Percentiles rank a stretch among this genome's conserved stretches.
phyloP scores from a whole-genome alignment of 1,140 invertebrate genomes.

The Halotydeus destructor region DNA sequence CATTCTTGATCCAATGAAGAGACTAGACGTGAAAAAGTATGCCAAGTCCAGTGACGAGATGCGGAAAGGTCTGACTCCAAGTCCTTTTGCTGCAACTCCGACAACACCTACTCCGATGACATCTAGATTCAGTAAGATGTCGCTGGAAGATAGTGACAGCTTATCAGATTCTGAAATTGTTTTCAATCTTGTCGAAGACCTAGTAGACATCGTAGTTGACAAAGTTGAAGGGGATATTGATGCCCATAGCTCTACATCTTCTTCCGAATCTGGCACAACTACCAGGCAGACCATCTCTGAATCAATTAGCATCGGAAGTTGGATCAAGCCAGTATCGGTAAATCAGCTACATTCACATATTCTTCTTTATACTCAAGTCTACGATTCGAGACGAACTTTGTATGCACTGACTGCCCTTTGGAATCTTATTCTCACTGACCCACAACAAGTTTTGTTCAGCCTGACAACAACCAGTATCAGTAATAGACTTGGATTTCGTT shows the following conservation, averaged over 20 bases:
- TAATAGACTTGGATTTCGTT: slow-evolving; percentile 24
- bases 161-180: slow-evolving; percentile 7
- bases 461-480: slow-evolving; percentile 42
- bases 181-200: neutral
- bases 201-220: slow-evolving; percentile 5
- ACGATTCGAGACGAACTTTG: slow-evolving; percentile 49
- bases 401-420: slow-evolving; percentile 54
- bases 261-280: neutral
- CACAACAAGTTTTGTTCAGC: slow-evolving; percentile 45
- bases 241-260: neutral
- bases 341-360: slow-evolving; percentile 59
- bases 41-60: slow-evolving; percentile 5
- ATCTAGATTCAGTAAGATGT: slow-evolving; percentile 2
- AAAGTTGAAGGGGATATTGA: neutral
- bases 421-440: slow-evolving; percentile 47
- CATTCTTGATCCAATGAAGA: no score
- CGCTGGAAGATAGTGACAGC: neutral
- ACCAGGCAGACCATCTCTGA: slow-evolving; percentile 15
- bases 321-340: slow-evolving; percentile 1
- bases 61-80: neutral
- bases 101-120: slow-evolving; percentile 8
- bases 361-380: slow-evolving; percentile 54
- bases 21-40: neutral
- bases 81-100: neutral
- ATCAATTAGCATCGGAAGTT: neutral